Percentiles rank a stretch among this genome's conserved stretches.
Conservation (phyloP, 2,113 vertebrate genomes). For the Oophaga pumilio region DNA sequence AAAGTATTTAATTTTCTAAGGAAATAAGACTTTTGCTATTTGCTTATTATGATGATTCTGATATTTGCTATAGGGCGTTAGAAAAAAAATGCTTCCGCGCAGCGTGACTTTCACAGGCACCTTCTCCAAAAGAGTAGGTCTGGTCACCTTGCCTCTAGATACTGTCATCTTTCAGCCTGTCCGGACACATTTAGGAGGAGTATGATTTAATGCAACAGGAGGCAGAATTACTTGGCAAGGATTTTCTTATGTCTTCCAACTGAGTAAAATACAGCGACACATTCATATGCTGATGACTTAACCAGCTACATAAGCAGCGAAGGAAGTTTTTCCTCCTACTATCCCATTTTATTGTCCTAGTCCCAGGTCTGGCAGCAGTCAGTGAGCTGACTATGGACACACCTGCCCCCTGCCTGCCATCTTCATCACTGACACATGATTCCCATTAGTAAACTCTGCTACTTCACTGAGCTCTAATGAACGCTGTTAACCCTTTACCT, state of each 20-base stretch:
- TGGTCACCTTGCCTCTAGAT: conserved; percentile 23
- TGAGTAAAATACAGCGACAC: conserved; percentile 49
- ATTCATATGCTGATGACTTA: conserved; percentile 53
- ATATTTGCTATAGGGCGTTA: not conserved
- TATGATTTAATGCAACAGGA: conserved; percentile 51
- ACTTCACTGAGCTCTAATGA: conserved; percentile 50
- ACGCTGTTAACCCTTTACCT: conserved; percentile 16
- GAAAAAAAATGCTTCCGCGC: not conserved
- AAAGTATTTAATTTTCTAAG: too few species aligned
- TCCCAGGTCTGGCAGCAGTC: conserved; percentile 33
- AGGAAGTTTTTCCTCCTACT: conserved; percentile 46
- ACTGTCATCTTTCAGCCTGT: conserved; percentile 12
- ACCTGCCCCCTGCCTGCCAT: conserved; percentile 3
- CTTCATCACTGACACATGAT: conserved; percentile 56
- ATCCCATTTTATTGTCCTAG: conserved; percentile 28
- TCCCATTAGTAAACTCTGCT: conserved; percentile 56
- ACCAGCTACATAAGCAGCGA: conserved; percentile 54
- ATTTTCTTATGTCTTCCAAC: conserved; percentile 43
- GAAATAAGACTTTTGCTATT: too few species aligned
- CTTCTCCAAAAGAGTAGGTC: not conserved
- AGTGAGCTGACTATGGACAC: conserved; percentile 9
- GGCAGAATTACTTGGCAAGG: conserved; percentile 48
- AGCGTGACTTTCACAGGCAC: not conserved
- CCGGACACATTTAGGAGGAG: conserved; percentile 43
- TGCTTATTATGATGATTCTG: not conserved